phyloP scores from a whole-genome alignment of 1,140 invertebrate species.

The Sarcophaga bullata region DNA sequence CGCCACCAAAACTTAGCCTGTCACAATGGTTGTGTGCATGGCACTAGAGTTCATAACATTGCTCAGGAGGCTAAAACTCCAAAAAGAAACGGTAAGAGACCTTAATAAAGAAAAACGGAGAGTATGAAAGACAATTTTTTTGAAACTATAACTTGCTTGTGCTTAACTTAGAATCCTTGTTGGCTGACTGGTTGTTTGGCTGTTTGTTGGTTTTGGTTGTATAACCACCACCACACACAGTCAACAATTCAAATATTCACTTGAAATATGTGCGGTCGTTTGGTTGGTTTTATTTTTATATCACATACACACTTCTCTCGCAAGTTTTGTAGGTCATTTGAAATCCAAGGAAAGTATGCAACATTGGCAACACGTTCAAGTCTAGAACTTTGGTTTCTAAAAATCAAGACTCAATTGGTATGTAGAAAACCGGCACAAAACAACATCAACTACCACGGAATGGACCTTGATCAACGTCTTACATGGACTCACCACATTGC shows the following conservation, averaged over 20 bases:
- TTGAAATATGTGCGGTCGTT: conserved; percentile 33
- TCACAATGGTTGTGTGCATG: not conserved
- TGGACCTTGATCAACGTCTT: too few relatives aligned
- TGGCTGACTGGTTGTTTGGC: not conserved
- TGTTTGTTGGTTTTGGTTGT: not conserved
- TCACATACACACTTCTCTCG: too few relatives aligned
- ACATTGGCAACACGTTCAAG: not conserved
- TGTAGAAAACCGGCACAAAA: too few relatives aligned
- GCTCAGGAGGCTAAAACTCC: not conserved
- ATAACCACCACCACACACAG: conserved; percentile 31
- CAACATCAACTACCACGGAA: too few relatives aligned
- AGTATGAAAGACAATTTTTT: not conserved
- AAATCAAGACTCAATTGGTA: too few relatives aligned
- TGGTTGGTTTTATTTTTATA: not conserved
- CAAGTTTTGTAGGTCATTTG: too few relatives aligned
- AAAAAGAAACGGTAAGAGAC: not conserved
- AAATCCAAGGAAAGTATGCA: too few relatives aligned
- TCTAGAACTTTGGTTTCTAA: not conserved
- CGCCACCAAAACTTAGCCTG: conserved; percentile 29
- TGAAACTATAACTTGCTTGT: not conserved
- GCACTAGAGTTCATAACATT: conserved; percentile 32
- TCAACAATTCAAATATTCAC: conserved; percentile 47
- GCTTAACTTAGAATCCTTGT: not conserved
- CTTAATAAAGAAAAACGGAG: not conserved
- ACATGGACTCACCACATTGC: too few relatives aligned